These are phyloP conservation scores for Sebastes schlegelii DNA, from an alignment of 2,113 vertebrate species.

Conservation along the genomic window DNA sequence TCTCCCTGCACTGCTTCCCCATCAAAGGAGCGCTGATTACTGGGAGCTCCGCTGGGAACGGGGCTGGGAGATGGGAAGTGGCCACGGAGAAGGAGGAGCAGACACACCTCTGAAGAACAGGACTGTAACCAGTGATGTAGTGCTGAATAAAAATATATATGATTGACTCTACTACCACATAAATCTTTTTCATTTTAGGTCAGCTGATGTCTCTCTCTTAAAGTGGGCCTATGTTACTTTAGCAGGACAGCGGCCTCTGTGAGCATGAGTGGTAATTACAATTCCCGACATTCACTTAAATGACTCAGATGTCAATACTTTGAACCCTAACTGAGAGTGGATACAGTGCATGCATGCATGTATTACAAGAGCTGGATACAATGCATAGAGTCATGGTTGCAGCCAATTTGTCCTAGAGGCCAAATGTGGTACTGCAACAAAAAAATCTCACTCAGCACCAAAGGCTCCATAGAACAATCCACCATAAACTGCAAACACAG, in stretches of 20 bases:
- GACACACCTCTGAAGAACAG: constrained; percentile 30
- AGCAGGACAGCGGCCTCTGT: background rate
- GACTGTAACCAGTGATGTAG: constrained; percentile 13
- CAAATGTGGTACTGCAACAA: too few species aligned
- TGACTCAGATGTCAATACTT: too few species aligned
- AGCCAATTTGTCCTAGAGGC: too few species aligned
- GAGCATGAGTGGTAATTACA: background rate
- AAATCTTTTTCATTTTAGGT: background rate
- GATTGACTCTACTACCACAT: background rate
- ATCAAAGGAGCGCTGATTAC: constrained; percentile 79
- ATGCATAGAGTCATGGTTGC: too few species aligned
- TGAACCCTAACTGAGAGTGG: too few species aligned
- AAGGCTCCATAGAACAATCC: too few species aligned
- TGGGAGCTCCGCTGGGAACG: constrained; percentile 68
- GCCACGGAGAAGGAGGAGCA: constrained; percentile 45
- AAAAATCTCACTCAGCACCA: too few species aligned
- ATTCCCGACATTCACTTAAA: too few species aligned
- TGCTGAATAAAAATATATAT: background rate
- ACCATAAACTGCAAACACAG: too few species aligned
- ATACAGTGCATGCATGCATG: too few species aligned
- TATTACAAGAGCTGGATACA: too few species aligned
- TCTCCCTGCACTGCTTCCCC: constrained; percentile 66
- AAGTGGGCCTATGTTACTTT: background rate
- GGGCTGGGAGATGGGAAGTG: constrained; percentile 63
- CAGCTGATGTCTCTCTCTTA: background rate